phyloP scores from a whole-genome alignment of 2,797 vertebrate species.

The Benthosema pterotum region DNA sequence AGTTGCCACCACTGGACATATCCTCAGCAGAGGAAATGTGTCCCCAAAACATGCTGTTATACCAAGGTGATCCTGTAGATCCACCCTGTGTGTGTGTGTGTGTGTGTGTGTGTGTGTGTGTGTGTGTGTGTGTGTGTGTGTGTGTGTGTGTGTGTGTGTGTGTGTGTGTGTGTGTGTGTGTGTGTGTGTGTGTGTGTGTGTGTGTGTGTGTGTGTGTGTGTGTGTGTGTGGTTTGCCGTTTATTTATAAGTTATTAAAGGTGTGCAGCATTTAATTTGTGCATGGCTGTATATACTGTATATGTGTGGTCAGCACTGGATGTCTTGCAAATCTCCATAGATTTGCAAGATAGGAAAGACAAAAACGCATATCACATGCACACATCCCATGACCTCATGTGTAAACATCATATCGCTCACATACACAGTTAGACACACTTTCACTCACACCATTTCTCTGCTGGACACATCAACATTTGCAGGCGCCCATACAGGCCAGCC shows the following conservation, averaged over 20 bases:
- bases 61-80: background rate
- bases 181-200: constrained; percentile 1
- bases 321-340: constrained; percentile 37
- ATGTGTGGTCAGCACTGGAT: background rate
- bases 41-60: background rate
- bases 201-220: background rate
- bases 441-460: constrained; percentile 32
- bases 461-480: constrained; percentile 69
- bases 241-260: too few relatives aligned
- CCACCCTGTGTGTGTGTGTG: background rate
- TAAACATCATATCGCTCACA: constrained; percentile 59
- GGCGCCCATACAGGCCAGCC: constrained; percentile 70
- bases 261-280: too few relatives aligned
- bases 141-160: background rate
- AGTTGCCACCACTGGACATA: background rate
- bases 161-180: too few relatives aligned
- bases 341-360: constrained; percentile 36
- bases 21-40: background rate
- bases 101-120: constrained; percentile 13
- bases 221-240: too few relatives aligned
- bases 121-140: constrained; percentile 1
- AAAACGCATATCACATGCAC: constrained; percentile 27
- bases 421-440: constrained; percentile 26
- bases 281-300: too few relatives aligned
- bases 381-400: constrained; percentile 63